Evolutionary conservation across 2,888 invertebrate species (phyloP).

Genomic region (Perizoma flavofasciatum): DNA sequence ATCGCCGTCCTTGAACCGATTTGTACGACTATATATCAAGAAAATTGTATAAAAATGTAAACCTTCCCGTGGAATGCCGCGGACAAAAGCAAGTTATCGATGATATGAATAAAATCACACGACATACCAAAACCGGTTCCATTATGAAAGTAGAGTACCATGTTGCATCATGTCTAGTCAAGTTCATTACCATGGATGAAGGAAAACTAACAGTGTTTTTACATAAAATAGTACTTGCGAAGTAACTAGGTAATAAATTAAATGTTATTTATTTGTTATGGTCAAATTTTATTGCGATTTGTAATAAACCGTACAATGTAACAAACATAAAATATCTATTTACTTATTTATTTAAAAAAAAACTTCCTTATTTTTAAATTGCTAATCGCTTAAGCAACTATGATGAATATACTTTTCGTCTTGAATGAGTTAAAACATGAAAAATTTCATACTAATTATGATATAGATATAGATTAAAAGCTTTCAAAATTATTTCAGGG

Average conservation of each 20-base stretch:
- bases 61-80: background rate
- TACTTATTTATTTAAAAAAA: no score
- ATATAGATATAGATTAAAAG: no score
- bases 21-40: no score
- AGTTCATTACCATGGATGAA: constrained; percentile 41
- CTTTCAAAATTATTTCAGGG: no score
- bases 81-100: background rate
- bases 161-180: constrained; percentile 49
- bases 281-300: background rate
- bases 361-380: no score
- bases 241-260: background rate
- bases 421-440: no score
- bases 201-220: constrained; percentile 8
- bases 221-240: constrained; percentile 1
- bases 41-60: background rate
- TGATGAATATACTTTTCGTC: no score
- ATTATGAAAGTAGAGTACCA: constrained; percentile 42
- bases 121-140: constrained; percentile 34
- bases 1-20: no score
- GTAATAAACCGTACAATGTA: background rate
- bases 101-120: constrained; percentile 14
- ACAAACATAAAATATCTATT: no score
- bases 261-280: background rate
- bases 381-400: no score
- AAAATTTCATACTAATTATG: no score